Conservation (phyloP, 2,113 vertebrate species). For the Pseudonaja textilis region DNA sequence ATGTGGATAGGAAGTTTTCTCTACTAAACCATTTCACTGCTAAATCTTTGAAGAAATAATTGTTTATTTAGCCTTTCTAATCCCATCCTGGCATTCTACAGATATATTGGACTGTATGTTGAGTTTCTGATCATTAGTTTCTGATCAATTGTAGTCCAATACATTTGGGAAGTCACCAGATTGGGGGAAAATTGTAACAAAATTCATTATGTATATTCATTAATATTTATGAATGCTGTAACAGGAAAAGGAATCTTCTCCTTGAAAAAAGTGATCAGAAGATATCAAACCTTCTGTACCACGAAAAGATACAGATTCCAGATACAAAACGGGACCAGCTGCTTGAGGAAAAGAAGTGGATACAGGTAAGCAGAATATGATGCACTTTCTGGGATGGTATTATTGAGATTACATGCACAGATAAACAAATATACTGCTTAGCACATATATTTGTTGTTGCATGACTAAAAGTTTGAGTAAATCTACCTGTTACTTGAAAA, state of each 20-base stretch:
- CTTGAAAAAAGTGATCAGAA: not conserved
- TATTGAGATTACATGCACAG: not conserved
- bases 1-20: not conserved
- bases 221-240: conserved; percentile 11
- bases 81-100: not conserved
- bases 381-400: not conserved
- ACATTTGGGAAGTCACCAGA: not conserved
- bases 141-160: not conserved
- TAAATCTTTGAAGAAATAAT: not conserved
- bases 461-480: not conserved
- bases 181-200: not conserved
- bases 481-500: not conserved
- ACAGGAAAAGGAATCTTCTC: not conserved
- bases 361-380: conserved; percentile 13
- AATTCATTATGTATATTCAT: not conserved
- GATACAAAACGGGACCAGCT: conserved; percentile 7
- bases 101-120: not conserved
- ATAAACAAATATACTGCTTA: not conserved
- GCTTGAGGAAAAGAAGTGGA: conserved; percentile 17
- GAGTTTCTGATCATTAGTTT: not conserved
- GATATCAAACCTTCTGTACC: not conserved
- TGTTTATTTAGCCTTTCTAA: not conserved
- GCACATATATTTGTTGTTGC: not conserved
- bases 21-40: not conserved
- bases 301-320: not conserved